Evolutionary conservation across 92 coral and sea anemone species (phyloP), one percentile per base, ranked within the genome.

Genomic region (Epizoanthus illoricatus): DNA sequence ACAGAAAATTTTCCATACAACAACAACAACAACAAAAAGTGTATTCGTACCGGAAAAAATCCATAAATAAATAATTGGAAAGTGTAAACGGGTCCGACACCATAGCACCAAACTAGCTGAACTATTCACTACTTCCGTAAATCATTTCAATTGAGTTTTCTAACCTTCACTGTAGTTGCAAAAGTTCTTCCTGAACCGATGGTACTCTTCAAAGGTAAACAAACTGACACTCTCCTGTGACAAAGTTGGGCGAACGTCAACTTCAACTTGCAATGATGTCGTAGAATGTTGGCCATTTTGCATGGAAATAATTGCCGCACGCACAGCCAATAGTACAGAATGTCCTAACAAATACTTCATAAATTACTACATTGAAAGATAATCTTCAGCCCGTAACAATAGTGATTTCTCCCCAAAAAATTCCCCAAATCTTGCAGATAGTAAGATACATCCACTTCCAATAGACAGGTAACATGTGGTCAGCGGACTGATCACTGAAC

Each of bases 401-500:
- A 20, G 20, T 23, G 23, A 41, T 18, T 71, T n/a, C n/a, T n/a
- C n/a, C n/a, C n/a, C n/a, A n/a, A n/a, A n/a, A n/a, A n/a, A 20
- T 18, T 5, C 42, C 5, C 24, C 69, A 21, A 21, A 43, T 43
- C 36, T n/a, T 18, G n/a, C n/a, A n/a, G n/a, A 6, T 62, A 6
- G 23, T n/a, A 6, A 19, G n/a, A n/a, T 59, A 7, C 57, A n/a
- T 21, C n/a, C 17, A 23, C n/a, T 3, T 19, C 0, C 13, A 20
- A n/a, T n/a, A n/a, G n/a, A 73, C 5, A 73, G 36, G 55, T 0
- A 68, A 81, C 80, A 56, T 33, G 33, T 16, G 79, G 83, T 82
- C 97, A 93, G 97, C 97, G 85, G 97, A 73, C 62, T 62, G 71
- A 5, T 5, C 41, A 9, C 0, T 1, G 80, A 67, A 81, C 92